Evolutionary conservation across 2,113 vertebrate genomes (phyloP).

Genomic region (Burhinus bistriatus): DNA sequence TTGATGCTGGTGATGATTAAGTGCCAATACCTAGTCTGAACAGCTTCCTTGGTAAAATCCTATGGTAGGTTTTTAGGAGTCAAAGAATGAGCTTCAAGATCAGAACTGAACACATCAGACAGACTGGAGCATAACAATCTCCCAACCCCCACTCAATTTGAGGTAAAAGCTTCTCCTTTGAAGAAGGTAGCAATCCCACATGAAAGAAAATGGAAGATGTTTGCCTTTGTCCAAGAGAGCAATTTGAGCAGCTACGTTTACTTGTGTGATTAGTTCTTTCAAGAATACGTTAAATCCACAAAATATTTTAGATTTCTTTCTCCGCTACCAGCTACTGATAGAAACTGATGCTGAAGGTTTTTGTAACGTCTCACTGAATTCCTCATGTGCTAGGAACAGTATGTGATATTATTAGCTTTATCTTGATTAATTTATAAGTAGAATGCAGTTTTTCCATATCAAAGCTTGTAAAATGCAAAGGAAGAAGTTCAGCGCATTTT

Average conservation of each 20-base stretch:
- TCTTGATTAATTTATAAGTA: conserved; percentile 21
- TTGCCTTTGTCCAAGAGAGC: conserved; percentile 46
- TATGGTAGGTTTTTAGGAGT: background rate
- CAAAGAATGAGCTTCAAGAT: background rate
- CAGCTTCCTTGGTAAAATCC: background rate
- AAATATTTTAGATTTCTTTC: conserved; percentile 11
- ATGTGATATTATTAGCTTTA: background rate
- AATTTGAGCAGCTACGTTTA: background rate
- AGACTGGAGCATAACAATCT: background rate
- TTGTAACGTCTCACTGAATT: background rate
- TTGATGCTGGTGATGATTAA: background rate
- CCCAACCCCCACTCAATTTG: conserved; percentile 33
- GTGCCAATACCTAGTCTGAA: background rate
- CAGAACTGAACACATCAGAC: background rate
- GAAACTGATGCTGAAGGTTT: background rate
- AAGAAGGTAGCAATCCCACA: conserved; percentile 55
- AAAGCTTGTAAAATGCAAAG: conserved; percentile 7
- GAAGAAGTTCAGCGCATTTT: background rate
- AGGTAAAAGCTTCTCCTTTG: conserved; percentile 56
- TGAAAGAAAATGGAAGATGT: conserved; percentile 67
- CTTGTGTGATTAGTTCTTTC: background rate
- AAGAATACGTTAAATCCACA: background rate
- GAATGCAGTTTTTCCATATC: background rate
- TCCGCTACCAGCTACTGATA: background rate
- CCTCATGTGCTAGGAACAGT: background rate